phyloP scores from a whole-genome alignment of 2,888 invertebrate species.

The Girardia tigrina region DNA sequence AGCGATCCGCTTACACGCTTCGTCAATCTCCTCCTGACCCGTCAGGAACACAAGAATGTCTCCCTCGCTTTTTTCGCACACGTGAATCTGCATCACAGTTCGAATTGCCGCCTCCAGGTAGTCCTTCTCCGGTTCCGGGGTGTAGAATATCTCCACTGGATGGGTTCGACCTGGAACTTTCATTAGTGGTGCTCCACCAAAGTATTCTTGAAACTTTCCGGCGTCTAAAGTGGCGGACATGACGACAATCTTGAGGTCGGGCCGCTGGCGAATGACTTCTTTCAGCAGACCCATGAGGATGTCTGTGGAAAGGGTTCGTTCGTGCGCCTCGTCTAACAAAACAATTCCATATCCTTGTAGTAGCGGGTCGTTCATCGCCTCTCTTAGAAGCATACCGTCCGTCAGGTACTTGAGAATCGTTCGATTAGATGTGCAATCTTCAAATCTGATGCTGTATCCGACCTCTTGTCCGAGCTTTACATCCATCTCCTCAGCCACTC shows the following conservation, averaged over 20 bases:
- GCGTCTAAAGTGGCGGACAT: constrained; percentile 99
- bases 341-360: constrained; percentile 86
- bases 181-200: constrained; percentile 89
- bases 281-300: constrained; percentile 93
- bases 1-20: constrained; percentile 91
- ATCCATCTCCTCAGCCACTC: constrained; percentile 99
- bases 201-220: constrained; percentile 94
- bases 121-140: constrained; percentile 90
- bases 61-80: constrained; percentile 61
- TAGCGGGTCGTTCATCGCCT: constrained; percentile 98
- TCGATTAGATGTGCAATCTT: constrained; percentile 85
- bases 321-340: constrained; percentile 92
- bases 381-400: constrained; percentile 95
- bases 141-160: constrained; percentile 94
- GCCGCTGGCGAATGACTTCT: constrained; percentile 80
- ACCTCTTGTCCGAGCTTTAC: constrained; percentile 77
- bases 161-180: constrained; percentile 90
- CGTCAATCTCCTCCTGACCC: constrained; percentile 80
- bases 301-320: constrained; percentile 91
- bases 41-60: constrained; percentile 81
- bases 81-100: constrained; percentile 89
- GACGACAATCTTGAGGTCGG: constrained; percentile 84
- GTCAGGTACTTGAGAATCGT: constrained; percentile 89
- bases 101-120: constrained; percentile 95
- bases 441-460: constrained; percentile 92